Evolutionary conservation across 2,888 invertebrate genomes (phyloP), one percentile per base, ranked within the genome.

Genomic region (Orthosia cruda): DNA sequence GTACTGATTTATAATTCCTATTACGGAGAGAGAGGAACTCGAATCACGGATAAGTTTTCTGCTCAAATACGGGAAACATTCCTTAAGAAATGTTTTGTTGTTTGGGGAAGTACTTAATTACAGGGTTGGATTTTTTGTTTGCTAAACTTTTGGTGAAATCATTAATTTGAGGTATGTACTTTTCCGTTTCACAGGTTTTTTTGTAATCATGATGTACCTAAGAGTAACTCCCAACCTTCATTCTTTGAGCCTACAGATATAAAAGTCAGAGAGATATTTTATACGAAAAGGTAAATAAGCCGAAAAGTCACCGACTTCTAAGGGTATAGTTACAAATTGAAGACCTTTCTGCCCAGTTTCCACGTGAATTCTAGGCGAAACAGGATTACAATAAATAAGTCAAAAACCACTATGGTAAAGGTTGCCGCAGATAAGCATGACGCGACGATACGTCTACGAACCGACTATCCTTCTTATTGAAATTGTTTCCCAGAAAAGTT

Each of bases 1-100:
- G 57, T 61, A 81, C 80, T 80, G 80, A 86, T 85, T 84, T 79
- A 80, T 81, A 85, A 90, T 87, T 86, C 85, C 85, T 83, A 80
- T 86, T 73, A 64, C 65, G 50, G 66, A 70, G 67, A 50, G 67
- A 71, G 71, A 84, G 64, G 74, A 70, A 58, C 72, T 49, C 64
- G 70, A 82, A 78, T 77, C 59, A 52, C 32, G 74, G 32, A 40
- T 70, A 79, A 71, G 20, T 74, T 76, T 47, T 40, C 54, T 20
- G 40, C 15, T 77, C 52, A 26, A 77, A 75, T 68, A 71, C 26
- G 58, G 74, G 61, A 81, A 74, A 70, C 79, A 57, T 63, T n/a
- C 40, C 52, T 16, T 45, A 65, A 65, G 71, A 73, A 74, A 83
- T 74, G n/a, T 57, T 47, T 59, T 68, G 62, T 66, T 78, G 58